Evolutionary conservation across 2,113 vertebrate species (phyloP).

Genomic region (Ibidorhyncha struthersii): DNA sequence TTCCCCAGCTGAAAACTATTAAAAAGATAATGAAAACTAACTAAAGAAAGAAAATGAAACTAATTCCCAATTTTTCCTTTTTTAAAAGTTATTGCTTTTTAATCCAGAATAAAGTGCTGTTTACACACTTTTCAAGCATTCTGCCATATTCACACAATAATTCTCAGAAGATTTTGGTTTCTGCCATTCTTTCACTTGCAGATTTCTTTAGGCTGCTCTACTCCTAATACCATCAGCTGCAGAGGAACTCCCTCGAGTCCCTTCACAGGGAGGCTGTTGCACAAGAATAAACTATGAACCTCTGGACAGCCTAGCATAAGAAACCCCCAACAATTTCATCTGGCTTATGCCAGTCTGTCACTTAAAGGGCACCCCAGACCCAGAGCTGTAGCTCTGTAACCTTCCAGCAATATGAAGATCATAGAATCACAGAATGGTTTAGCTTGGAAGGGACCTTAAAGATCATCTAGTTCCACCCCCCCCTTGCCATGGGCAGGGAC

Average conservation of each 20-base stretch:
- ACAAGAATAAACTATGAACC: background rate
- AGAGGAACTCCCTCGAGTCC: rapidly evolving
- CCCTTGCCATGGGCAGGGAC: no score
- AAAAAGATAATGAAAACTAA: background rate
- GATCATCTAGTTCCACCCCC: no score
- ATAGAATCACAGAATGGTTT: no score
- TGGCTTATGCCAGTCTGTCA: background rate
- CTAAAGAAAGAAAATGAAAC: background rate
- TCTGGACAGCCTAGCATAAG: background rate
- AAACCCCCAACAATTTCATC: background rate
- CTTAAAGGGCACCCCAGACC: background rate
- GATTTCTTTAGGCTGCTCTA: background rate
- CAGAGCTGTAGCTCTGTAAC: background rate
- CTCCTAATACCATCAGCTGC: background rate
- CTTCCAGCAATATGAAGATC: background rate
- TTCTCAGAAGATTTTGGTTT: background rate
- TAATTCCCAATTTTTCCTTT: background rate
- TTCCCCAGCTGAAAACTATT: background rate
- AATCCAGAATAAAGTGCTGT: background rate
- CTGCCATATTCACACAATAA: background rate
- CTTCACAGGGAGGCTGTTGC: background rate
- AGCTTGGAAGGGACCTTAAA: no score
- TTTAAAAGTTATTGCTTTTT: background rate
- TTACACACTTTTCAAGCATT: background rate
- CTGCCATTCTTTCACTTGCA: background rate